These are phyloP conservation scores for Seira musarum DNA, from an alignment of 2,888 invertebrate species.

Conservation along the genomic window DNA sequence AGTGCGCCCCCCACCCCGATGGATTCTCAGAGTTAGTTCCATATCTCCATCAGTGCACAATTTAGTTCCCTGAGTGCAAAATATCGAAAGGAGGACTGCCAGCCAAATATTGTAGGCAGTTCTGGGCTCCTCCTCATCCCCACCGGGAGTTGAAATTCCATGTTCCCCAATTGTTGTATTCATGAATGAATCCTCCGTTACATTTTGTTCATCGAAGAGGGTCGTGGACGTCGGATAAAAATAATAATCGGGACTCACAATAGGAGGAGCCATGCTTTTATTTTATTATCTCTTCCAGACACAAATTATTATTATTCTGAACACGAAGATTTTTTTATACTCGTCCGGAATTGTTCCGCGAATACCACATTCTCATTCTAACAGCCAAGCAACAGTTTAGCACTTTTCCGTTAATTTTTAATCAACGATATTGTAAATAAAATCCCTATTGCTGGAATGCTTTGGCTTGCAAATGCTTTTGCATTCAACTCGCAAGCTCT, in stretches of 20 bases:
- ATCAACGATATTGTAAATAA: conserved; percentile 13
- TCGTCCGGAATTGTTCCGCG: not conserved
- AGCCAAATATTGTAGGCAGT: conserved; percentile 60
- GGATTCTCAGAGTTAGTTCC: conserved; percentile 92
- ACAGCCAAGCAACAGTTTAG: not conserved
- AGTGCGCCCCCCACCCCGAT: conserved; percentile 89
- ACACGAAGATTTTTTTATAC: not conserved
- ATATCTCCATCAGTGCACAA: conserved; percentile 79
- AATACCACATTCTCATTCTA: not conserved
- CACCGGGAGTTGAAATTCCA: no score
- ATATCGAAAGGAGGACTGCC: conserved; percentile 80
- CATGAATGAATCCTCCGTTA: conserved; percentile 29
- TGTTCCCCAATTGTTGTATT: not conserved
- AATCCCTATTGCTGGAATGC: conserved; percentile 1
- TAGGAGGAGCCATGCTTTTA: conserved; percentile 36
- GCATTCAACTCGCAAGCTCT: no score
- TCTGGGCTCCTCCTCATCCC: conserved; percentile 8
- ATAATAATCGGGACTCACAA: conserved; percentile 28
- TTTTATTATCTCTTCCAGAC: not conserved
- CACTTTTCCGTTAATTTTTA: conserved; percentile 6
- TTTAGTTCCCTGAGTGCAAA: conserved; percentile 97
- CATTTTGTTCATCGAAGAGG: conserved; percentile 30
- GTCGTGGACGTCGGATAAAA: conserved; percentile 31
- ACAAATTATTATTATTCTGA: not conserved
- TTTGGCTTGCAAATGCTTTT: no score